Evolutionary conservation across 2,888 invertebrate species (phyloP).

Genomic region (Coelopa pilipes): DNA sequence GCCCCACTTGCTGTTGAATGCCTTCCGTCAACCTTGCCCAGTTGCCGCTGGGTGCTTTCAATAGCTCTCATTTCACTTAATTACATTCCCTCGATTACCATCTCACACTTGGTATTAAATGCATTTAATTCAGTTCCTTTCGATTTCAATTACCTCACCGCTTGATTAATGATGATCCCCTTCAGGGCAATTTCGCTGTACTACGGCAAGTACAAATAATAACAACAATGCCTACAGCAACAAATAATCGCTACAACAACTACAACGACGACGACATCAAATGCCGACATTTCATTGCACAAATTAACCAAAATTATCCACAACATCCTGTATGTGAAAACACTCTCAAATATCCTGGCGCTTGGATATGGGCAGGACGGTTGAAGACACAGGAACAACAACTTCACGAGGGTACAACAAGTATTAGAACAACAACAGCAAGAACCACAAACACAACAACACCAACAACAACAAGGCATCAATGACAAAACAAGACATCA

Average conservation of each 20-base stretch:
- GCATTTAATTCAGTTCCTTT: too few species aligned
- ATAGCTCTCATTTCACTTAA: neutral
- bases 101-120: too few species aligned
- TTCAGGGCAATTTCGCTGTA: neutral
- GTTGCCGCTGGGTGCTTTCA: neutral
- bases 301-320: constrained; percentile 32
- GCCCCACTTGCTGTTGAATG: neutral
- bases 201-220: too few species aligned
- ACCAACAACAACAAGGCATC: neutral
- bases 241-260: neutral
- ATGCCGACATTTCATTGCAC: constrained; percentile 23
- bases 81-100: neutral
- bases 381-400: neutral
- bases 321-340: constrained; percentile 8
- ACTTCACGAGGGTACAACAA: neutral
- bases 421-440: neutral
- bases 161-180: too few species aligned
- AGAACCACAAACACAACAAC: neutral
- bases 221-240: too few species aligned
- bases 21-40: too few species aligned
- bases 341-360: constrained; percentile 2
- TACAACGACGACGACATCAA: too few species aligned
- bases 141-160: too few species aligned
- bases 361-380: neutral
- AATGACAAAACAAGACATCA: too few species aligned